Base-by-base conservation (phyloP, 2,797 vertebrate genomes). In the Aeoliscus strigatus region DNA sequence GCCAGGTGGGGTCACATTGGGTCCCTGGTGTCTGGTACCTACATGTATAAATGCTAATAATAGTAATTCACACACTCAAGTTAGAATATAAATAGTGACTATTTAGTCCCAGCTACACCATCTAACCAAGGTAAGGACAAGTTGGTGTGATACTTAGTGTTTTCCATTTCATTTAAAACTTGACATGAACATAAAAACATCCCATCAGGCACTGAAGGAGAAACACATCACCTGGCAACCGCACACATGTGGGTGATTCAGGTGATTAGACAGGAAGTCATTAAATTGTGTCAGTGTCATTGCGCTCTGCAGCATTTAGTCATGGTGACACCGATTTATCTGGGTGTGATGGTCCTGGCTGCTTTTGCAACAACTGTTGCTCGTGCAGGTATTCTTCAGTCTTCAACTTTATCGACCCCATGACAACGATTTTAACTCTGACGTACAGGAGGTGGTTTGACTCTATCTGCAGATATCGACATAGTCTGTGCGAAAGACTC, bases 401-500 rank as follows among this genome's bases (percentile, higher is more conserved):
- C 0, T 7, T 14, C 9, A 4, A 1, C 24, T 4, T 21, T 9
- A 2, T 6, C 4, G 10, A n/a, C 3, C 6, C 6, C 1, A 9
- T 11, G 4, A 13, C n/a, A n/a, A 3, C 4, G 2, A 4, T 10
- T 24, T 13, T 7, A 5, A 2, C 4, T 24, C 36, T 24, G 1
- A 8, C 7, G 7, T 9, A 2, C 1, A 34, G 1, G 24, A 32
- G 43, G 3, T 34, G 1, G 5, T 0, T 1, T 3, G 2, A 1
- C n/a, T 37, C 30, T 45, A 4, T 56, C 30, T 63, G 27, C 57
- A 89, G 87, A 60, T 47, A 67, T 88, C 16, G 21, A 61, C 4
- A 44, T 89, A 1, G 17, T 45, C 0, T 90, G 87, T 56, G 23
- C 0, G 2, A 51, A 63, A 14, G 29, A 66, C 15, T 70, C 62